Conservation (phyloP, 2,797 vertebrate species). For the Platalea minor region DNA sequence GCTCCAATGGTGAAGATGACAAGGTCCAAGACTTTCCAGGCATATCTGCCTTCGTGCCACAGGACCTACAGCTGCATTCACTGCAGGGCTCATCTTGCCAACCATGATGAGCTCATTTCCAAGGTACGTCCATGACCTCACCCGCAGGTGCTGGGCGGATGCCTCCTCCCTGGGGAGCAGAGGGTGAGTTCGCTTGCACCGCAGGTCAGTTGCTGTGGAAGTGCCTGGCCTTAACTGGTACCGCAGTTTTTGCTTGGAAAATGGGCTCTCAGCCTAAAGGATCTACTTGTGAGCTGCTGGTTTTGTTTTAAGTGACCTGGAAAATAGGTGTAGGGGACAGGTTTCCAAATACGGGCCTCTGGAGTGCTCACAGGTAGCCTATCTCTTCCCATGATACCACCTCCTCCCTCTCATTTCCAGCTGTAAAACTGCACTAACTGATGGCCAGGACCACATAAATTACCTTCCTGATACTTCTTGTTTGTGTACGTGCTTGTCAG, state of each 20-base stretch:
- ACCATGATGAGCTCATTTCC: slow-evolving; percentile 98
- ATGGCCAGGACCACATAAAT: neutral
- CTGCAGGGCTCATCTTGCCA: slow-evolving; percentile 96
- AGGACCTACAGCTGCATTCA: slow-evolving; percentile 99
- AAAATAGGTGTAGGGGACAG: neutral
- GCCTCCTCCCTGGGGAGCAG: neutral
- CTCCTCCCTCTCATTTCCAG: neutral
- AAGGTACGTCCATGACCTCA: slow-evolving; percentile 80
- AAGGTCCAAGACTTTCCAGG: slow-evolving; percentile 98
- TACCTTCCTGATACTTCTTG: neutral
- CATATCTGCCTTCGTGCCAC: slow-evolving; percentile 95
- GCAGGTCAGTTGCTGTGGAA: neutral
- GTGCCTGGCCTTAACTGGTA: neutral
- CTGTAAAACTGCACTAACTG: neutral
- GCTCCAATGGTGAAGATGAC: slow-evolving; percentile 93
- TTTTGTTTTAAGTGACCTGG: neutral
- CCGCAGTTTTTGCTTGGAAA: neutral
- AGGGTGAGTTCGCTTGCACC: rapidly evolving
- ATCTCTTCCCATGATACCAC: neutral
- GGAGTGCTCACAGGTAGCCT: neutral
- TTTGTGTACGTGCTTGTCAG: neutral
- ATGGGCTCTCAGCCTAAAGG: neutral
- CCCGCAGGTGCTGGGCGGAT: neutral
- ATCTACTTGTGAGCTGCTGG: neutral
- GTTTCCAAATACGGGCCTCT: neutral